Percentiles rank a stretch among this genome's conserved stretches.
phyloP scores from a whole-genome alignment of 2,888 invertebrate genomes.

The Podotricha telesiphe region DNA sequence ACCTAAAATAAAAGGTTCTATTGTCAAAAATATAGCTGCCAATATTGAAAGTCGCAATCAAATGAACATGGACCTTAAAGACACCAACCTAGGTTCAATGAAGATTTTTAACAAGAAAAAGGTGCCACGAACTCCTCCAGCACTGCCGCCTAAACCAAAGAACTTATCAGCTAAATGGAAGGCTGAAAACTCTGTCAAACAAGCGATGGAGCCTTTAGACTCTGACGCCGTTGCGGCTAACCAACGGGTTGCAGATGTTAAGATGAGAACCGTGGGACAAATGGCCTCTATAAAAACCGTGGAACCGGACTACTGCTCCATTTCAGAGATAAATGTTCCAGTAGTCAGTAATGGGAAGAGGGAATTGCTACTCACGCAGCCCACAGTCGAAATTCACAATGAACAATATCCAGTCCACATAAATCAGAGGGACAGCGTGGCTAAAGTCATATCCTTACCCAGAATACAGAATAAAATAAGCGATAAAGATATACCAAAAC shows the following conservation, averaged over 20 bases:
- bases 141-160: slow-evolving; percentile 91
- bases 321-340: slow-evolving; percentile 88
- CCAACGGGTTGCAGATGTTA: slow-evolving; percentile 84
- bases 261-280: slow-evolving; percentile 80
- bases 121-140: slow-evolving; percentile 87
- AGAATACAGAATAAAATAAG: slow-evolving; percentile 76
- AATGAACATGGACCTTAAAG: slow-evolving; percentile 78
- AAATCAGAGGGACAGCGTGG: slow-evolving; percentile 72
- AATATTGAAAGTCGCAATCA: slow-evolving; percentile 73
- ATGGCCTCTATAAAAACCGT: slow-evolving; percentile 75
- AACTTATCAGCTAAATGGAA: slow-evolving; percentile 87
- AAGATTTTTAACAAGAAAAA: slow-evolving; percentile 81
- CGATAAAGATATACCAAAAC: slow-evolving; percentile 87
- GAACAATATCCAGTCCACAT: slow-evolving; percentile 76
- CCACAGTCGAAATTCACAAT: slow-evolving; percentile 80
- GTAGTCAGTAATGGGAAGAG: slow-evolving; percentile 83
- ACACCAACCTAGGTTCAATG: slow-evolving; percentile 70
- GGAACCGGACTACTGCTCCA: slow-evolving; percentile 90
- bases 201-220: slow-evolving; percentile 75
- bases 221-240: slow-evolving; percentile 84
- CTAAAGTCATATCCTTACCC: slow-evolving; percentile 74
- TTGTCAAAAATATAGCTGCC: slow-evolving; percentile 79
- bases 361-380: slow-evolving; percentile 81
- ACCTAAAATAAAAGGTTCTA: slow-evolving; percentile 78
- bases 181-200: slow-evolving; percentile 77